These are phyloP conservation scores for Prinia subflava DNA, from an alignment of 2,113 vertebrate species.

Conservation along the genomic window DNA sequence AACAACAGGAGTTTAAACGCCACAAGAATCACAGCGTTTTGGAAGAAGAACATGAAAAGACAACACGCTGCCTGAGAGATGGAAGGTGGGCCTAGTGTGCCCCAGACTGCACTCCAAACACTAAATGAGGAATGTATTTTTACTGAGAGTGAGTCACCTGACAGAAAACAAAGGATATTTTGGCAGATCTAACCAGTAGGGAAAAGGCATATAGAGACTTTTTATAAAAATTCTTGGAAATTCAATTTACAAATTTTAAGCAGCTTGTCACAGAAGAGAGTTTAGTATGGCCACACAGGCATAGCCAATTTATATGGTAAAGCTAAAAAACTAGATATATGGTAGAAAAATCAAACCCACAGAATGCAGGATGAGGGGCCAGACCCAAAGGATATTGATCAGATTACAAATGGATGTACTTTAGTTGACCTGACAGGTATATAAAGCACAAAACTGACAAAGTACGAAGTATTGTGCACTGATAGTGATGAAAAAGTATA, in stretches of 20 bases:
- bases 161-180: not conserved
- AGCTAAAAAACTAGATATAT: not conserved
- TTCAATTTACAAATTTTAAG: not conserved
- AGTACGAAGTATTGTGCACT: not conserved
- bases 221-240: not conserved
- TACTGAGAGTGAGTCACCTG: not conserved
- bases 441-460: not conserved
- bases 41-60: not conserved
- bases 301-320: not conserved
- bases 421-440: not conserved
- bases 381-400: not conserved
- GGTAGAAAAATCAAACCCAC: not conserved
- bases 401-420: not conserved
- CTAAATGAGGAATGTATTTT: not conserved
- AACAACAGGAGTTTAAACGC: not conserved
- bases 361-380: not conserved
- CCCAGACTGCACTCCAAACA: not conserved
- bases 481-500: not conserved
- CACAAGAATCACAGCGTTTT: not conserved
- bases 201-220: not conserved
- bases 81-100: not conserved
- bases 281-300: not conserved
- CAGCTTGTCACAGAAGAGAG: not conserved
- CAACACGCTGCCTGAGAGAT: not conserved
- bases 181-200: not conserved